Base-by-base conservation (phyloP, 2,888 invertebrate genomes). In the Erpobdella octoculata region DNA sequence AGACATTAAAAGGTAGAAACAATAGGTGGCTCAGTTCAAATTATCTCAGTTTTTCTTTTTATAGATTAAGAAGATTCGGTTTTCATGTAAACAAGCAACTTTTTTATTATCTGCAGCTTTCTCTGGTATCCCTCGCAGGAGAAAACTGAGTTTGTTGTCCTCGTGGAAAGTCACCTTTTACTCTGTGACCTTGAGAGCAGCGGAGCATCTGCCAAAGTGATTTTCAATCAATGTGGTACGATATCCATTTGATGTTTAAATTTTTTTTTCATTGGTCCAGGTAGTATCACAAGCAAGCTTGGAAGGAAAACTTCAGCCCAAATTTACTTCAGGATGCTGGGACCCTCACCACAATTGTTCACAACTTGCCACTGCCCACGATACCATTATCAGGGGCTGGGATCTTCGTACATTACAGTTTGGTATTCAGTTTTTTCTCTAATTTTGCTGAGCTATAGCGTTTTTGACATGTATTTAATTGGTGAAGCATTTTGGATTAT, bases 291-390 rank as follows among this genome's bases (percentile, higher is more conserved):
- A 79, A 18, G 76, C 79, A 18, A 77, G 78, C 33, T 83, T 89
- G 59, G 88, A 88, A 77, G 87, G 88, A 1, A 89, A 90, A 83
- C 89, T 89, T 75, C 87, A 90, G 76, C 89, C 89, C 38, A 90
- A 90, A 80, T 89, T 91, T 79, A 90, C 89, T 0, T 88, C 87
- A 67, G 93, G 93, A 9, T 90, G 92, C 83, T 97, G 96, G 95
- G 93, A 93, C 82, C 94, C 95, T 12, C 94, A 96, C 80, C 92
- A 93, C 81, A 90, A 90, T 77, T 89, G 89, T 77, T 87, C 88
- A 74, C 90, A 91, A 84, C 88, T 97, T 80, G 90, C 91, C 31
- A 89, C 93, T 0, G 86, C 93, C 8, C 90, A 91, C 80, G 94
- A 94, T 77, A 90, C 89, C 74, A 88, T 89, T 79, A 87, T 97